A percentile compares a stretch with the other conserved stretches of the same genome.
phyloP scores from a whole-genome alignment of 2,888 invertebrate species.

The Acholoe squamosa region DNA sequence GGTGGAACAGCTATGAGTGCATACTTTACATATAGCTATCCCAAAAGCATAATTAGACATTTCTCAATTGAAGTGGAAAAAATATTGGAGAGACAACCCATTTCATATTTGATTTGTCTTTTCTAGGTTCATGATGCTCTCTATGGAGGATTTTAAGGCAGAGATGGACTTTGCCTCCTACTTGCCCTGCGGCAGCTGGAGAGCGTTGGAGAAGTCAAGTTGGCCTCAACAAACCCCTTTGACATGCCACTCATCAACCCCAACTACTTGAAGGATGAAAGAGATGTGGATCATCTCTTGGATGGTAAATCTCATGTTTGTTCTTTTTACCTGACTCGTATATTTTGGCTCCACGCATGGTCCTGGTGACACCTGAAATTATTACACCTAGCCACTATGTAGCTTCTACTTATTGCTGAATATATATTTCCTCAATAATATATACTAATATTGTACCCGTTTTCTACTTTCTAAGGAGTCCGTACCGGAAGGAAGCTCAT shows the following conservation, averaged over 20 bases:
- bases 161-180: background rate
- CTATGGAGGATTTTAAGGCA: background rate
- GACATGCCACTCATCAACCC: constrained; percentile 27
- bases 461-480: background rate
- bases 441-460: background rate
- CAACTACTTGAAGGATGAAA: background rate
- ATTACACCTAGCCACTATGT: too few species aligned
- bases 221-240: constrained; percentile 19
- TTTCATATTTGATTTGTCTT: too few species aligned
- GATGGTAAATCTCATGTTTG: too few species aligned
- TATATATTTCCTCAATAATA: too few species aligned
- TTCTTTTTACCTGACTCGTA: background rate
- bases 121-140: background rate
- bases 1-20: too few species aligned
- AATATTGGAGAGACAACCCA: too few species aligned
- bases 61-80: too few species aligned
- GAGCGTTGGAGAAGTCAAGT: background rate
- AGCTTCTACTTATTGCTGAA: too few species aligned
- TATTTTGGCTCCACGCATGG: background rate
- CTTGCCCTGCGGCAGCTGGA: background rate
- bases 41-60: too few species aligned
- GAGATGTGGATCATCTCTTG: background rate
- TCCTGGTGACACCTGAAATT: background rate
- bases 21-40: too few species aligned
- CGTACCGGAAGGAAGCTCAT: background rate